Conservation (phyloP, 2,113 vertebrate species). For the Ascaphus truei region DNA sequence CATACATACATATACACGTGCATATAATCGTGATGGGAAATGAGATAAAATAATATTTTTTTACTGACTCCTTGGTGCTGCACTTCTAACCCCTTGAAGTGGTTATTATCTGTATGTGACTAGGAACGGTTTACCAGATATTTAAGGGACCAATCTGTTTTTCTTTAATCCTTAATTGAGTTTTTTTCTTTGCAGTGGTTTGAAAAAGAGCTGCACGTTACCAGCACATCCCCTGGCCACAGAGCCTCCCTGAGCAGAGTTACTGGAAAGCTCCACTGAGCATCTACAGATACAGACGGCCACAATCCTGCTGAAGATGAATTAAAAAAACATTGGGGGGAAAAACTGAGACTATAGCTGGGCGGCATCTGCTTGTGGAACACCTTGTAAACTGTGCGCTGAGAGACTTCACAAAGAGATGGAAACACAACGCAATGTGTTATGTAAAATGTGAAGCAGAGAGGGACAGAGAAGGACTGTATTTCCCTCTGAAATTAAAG, state of each 20-base stretch:
- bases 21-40: too few relatives aligned
- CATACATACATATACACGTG: too few relatives aligned
- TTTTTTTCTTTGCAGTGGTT: slow-evolving; percentile 48
- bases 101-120: too few relatives aligned
- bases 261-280: not conserved
- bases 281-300: not conserved
- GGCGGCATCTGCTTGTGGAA: not conserved
- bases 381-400: not conserved
- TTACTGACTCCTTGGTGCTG: too few relatives aligned
- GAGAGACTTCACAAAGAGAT: not conserved
- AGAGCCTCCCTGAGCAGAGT: too few relatives aligned
- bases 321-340: too few relatives aligned
- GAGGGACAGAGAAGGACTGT: not conserved
- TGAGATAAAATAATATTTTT: too few relatives aligned
- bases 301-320: not conserved
- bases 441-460: slow-evolving; percentile 18
- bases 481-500: slow-evolving; percentile 5
- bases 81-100: too few relatives aligned
- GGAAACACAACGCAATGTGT: not conserved
- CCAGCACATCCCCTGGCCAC: not conserved
- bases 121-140: too few relatives aligned
- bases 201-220: slow-evolving; percentile 38
- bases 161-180: not conserved
- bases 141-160: not conserved
- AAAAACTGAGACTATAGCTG: not conserved